A percentile compares a stretch with the other conserved stretches of the same genome.
phyloP scores from a whole-genome alignment of 2,888 invertebrate genomes.

The Cybosia mesomella region DNA sequence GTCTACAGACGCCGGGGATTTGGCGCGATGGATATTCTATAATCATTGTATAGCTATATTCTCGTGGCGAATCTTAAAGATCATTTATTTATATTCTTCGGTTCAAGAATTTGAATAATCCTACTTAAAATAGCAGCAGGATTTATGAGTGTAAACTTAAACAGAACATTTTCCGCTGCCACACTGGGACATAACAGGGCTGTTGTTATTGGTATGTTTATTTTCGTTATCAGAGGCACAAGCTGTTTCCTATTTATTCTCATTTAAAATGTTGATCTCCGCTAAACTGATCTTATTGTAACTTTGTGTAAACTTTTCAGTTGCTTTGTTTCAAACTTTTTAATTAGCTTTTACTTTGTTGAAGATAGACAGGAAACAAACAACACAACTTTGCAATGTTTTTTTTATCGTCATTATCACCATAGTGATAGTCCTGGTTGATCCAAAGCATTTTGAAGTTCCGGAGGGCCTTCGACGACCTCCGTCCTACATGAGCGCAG shows the following conservation, averaged over 20 bases:
- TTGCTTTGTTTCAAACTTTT: slow-evolving; percentile 1
- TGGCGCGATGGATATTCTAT: no score
- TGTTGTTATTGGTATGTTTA: slow-evolving; percentile 4
- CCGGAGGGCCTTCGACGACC: no score
- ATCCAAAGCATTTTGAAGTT: no score
- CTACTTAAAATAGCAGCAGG: neutral
- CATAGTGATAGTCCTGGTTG: neutral
- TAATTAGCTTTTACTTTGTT: slow-evolving; percentile 5
- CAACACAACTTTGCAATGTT: no score
- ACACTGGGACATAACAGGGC: neutral
- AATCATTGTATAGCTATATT: neutral
- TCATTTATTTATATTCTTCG: no score
- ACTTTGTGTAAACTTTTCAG: slow-evolving; percentile 3
- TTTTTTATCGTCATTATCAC: neutral
- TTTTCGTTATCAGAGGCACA: neutral
- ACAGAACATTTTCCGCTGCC: neutral
- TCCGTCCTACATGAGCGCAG: no score
- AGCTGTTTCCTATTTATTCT: slow-evolving; percentile 1
- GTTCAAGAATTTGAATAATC: neutral
- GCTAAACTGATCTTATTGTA: neutral
- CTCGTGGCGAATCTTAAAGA: no score
- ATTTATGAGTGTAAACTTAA: slow-evolving; percentile 1
- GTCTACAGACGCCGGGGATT: no score
- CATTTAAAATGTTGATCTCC: slow-evolving; percentile 2
- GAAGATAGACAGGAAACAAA: neutral